Conservation (phyloP, 2,113 vertebrate genomes). For the Hemibagrus wyckioides region DNA sequence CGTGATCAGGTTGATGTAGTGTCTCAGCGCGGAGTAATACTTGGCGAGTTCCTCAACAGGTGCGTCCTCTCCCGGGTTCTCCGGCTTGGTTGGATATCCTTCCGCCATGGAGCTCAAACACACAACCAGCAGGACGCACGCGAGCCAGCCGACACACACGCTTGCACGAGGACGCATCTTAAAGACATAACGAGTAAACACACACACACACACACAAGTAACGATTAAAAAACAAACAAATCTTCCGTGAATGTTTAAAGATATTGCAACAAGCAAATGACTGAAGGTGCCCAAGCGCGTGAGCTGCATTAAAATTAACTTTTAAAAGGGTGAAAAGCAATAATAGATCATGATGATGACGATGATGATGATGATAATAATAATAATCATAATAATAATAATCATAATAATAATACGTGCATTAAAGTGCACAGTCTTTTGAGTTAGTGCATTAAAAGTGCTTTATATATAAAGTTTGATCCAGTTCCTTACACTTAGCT, state of each 20-base stretch:
- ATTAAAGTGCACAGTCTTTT: too few relatives aligned
- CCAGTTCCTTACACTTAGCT: slow-evolving; percentile 1
- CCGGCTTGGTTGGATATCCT: slow-evolving; percentile 92
- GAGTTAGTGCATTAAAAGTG: neutral
- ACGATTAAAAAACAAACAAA: neutral
- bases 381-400: too few relatives aligned
- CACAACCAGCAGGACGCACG: slow-evolving; percentile 83
- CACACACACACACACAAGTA: neutral
- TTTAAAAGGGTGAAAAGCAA: too few relatives aligned
- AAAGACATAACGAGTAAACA: slow-evolving; percentile 23
- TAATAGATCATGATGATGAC: too few relatives aligned
- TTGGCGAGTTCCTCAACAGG: slow-evolving; percentile 94
- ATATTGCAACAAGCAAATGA: neutral
- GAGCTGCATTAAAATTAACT: too few relatives aligned
- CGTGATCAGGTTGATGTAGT: slow-evolving; percentile 99
- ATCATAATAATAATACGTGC: too few relatives aligned
- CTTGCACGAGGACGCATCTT: slow-evolving; percentile 88
- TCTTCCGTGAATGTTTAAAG: neutral
- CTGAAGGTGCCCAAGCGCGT: neutral
- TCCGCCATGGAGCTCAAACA: slow-evolving; percentile 87
- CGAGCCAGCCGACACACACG: slow-evolving; percentile 82
- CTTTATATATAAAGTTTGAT: neutral
- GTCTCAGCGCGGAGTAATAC: slow-evolving; percentile 95
- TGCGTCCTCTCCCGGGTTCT: slow-evolving; percentile 92
- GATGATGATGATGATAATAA: too few relatives aligned